These are phyloP conservation scores for Amazona vittata DNA, from an alignment of 2,113 vertebrate species.

Conservation along the genomic window DNA sequence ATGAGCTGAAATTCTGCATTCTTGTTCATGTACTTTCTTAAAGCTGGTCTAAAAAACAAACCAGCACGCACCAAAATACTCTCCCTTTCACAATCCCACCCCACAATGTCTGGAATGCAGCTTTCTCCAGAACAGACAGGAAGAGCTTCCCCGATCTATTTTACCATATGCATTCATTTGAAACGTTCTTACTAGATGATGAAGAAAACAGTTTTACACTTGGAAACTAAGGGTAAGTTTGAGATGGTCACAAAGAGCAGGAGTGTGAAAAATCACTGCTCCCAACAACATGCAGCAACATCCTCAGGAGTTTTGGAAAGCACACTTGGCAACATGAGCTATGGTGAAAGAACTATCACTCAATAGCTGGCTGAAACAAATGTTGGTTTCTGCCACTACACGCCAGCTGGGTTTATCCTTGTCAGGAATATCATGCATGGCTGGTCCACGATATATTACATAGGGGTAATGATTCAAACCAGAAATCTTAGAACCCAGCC, in stretches of 20 bases:
- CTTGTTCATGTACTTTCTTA: neutral
- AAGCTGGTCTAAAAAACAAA: neutral
- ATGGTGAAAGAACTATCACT: neutral
- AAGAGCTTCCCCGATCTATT: neutral
- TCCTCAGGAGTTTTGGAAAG: neutral
- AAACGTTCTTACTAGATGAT: neutral
- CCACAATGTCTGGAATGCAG: neutral
- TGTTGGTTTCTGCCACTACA: neutral
- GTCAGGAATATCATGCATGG: constrained; percentile 18
- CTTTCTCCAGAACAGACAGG: neutral
- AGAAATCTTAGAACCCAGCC: neutral
- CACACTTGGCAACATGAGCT: constrained; percentile 9
- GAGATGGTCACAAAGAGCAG: neutral
- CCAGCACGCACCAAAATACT: neutral
- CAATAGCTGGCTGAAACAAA: constrained; percentile 31
- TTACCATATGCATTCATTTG: neutral
- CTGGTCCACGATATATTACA: neutral
- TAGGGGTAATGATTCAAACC: neutral
- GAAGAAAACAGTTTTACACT: neutral
- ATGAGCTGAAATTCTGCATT: constrained; percentile 12
- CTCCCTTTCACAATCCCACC: neutral
- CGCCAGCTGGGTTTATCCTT: constrained; percentile 47
- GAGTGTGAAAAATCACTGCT: neutral
- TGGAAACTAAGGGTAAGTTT: neutral
- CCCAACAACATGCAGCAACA: neutral